These are phyloP conservation scores for Aleiodes alternator DNA, from an alignment of 2,888 invertebrate genomes.

Conservation along the genomic window DNA sequence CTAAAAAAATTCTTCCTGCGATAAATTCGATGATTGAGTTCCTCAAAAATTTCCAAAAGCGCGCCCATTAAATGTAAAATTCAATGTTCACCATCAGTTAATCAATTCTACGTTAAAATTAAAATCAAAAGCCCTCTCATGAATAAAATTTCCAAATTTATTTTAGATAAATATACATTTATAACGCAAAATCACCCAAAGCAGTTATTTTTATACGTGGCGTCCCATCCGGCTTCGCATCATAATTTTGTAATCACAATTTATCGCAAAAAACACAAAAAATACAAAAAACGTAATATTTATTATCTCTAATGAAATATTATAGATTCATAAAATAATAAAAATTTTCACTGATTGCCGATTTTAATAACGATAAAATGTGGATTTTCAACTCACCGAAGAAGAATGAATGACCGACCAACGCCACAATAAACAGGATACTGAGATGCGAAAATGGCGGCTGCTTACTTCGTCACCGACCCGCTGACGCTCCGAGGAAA, in stretches of 20 bases:
- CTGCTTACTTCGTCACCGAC: neutral
- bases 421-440: slow-evolving; percentile 26
- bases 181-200: no score
- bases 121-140: no score
- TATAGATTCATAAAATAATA: neutral
- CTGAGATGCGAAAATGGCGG: slow-evolving; percentile 9
- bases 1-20: no score
- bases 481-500: no score
- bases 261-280: neutral
- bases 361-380: slow-evolving; percentile 20
- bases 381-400: slow-evolving; percentile 41
- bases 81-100: no score
- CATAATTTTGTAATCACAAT: neutral
- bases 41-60: no score
- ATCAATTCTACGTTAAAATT: no score
- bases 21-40: no score
- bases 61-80: no score
- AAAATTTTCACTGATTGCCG: neutral
- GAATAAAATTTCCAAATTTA: no score
- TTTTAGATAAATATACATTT: neutral
- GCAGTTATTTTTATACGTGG: neutral
- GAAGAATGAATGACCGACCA: slow-evolving; percentile 35
- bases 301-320: neutral
- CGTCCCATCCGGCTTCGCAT: slow-evolving; percentile 9
- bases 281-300: slow-evolving; percentile 1